Evolutionary conservation across 2,888 invertebrate species (phyloP).

Genomic region (Pristionchus entomophagus): DNA sequence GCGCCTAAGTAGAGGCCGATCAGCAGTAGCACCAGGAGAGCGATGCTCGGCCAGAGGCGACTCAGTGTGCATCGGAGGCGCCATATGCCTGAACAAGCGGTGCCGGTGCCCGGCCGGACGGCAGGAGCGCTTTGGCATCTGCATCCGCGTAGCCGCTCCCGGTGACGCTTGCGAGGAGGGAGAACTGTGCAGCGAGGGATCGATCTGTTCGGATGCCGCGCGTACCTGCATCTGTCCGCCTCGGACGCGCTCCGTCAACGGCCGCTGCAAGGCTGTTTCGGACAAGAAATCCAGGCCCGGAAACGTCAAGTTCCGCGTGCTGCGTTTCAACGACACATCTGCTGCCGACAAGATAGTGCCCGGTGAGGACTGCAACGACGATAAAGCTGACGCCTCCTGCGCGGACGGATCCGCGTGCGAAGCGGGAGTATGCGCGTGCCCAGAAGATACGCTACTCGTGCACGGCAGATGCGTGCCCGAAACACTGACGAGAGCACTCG

Average conservation of each 20-base stretch:
- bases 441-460: slow-evolving; percentile 39
- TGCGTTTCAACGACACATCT: slow-evolving; percentile 11
- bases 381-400: background rate
- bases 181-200: slow-evolving; percentile 68
- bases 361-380: background rate
- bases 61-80: slow-evolving; percentile 66
- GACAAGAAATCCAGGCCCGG: slow-evolving; percentile 33
- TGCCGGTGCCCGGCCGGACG: slow-evolving; percentile 60
- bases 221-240: slow-evolving; percentile 62
- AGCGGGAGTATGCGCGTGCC: slow-evolving; percentile 43
- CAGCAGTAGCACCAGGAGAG: slow-evolving; percentile 58
- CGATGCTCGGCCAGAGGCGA: slow-evolving; percentile 52
- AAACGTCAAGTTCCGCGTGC: slow-evolving; percentile 14
- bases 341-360: background rate
- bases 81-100: slow-evolving; percentile 55
- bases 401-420: slow-evolving; percentile 45
- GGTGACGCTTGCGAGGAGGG: slow-evolving; percentile 69
- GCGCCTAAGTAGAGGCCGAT: slow-evolving; percentile 51
- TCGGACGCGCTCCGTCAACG: slow-evolving; percentile 50
- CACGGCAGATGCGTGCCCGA: slow-evolving; percentile 56
- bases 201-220: slow-evolving; percentile 58
- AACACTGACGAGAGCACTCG: slow-evolving; percentile 51
- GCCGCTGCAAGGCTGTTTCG: slow-evolving; percentile 47
- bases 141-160: slow-evolving; percentile 63
- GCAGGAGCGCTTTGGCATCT: slow-evolving; percentile 65